These are phyloP conservation scores for Emys orbicularis DNA, from an alignment of 2,797 vertebrate genomes.

Conservation along the genomic window DNA sequence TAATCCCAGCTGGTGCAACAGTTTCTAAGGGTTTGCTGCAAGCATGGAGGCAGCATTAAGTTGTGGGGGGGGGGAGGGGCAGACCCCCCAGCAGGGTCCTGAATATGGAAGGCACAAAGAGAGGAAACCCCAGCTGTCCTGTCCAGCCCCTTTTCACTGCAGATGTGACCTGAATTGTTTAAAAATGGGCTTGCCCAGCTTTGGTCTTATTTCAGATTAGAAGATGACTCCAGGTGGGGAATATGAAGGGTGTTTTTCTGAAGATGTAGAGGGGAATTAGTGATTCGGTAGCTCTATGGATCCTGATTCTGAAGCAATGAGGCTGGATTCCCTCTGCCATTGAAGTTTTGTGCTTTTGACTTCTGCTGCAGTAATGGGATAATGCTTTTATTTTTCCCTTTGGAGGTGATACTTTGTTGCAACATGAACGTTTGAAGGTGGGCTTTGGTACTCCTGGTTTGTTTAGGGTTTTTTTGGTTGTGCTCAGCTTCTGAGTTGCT, in stretches of 20 bases:
- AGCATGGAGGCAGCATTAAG: background rate
- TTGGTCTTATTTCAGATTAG: background rate
- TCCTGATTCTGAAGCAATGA: background rate
- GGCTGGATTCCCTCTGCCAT: background rate
- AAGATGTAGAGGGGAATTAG: background rate
- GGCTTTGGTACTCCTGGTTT: background rate
- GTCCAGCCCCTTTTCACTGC: background rate
- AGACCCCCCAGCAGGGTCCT: too few species aligned
- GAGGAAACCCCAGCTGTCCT: background rate
- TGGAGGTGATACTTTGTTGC: background rate
- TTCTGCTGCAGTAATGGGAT: background rate
- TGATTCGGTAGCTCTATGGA: background rate
- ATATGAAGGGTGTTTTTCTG: background rate
- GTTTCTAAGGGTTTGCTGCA: background rate
- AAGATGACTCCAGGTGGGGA: background rate
- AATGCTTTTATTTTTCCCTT: background rate
- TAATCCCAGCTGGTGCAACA: background rate
- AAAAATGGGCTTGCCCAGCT: background rate
- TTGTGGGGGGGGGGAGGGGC: background rate
- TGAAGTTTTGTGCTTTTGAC: background rate
- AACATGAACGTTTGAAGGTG: background rate
- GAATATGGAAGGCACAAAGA: background rate
- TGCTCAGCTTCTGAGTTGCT: background rate
- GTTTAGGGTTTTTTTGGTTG: background rate
- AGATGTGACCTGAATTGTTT: background rate